phyloP scores from a whole-genome alignment of 2,113 vertebrate genomes.

The Lasiurus cinereus region DNA sequence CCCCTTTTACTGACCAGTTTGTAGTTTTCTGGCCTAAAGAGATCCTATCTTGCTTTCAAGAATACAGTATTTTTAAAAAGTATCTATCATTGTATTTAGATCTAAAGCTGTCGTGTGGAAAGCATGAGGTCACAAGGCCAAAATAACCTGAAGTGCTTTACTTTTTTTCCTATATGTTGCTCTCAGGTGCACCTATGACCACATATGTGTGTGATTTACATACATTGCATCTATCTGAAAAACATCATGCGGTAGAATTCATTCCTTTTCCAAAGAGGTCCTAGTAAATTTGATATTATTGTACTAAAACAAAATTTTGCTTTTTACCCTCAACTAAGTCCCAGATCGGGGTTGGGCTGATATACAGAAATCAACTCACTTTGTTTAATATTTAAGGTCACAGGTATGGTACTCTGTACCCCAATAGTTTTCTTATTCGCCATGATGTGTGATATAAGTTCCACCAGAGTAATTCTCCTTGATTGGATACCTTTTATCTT shows the following conservation, averaged over 20 bases:
- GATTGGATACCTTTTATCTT: background rate
- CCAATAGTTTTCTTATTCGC: background rate
- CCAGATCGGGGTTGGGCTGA: background rate
- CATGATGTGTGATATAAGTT: background rate
- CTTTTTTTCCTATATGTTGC: background rate
- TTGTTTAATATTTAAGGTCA: background rate
- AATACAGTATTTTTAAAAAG: background rate
- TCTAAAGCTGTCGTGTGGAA: slow-evolving; percentile 4
- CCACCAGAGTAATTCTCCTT: background rate
- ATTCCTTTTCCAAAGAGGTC: background rate
- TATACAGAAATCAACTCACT: background rate
- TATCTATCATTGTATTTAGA: slow-evolving; percentile 3
- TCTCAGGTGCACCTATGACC: background rate
- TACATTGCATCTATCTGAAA: background rate
- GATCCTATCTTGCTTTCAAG: background rate
- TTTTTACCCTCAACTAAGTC: background rate
- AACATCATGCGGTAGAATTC: background rate
- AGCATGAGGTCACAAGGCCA: background rate
- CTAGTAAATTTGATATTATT: background rate
- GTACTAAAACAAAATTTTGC: background rate
- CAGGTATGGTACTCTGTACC: background rate
- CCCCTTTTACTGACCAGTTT: background rate
- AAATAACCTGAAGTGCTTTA: background rate
- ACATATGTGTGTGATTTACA: background rate
- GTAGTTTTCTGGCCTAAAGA: slow-evolving; percentile 11